These are phyloP conservation scores for Lordiphosa fenestrarum DNA, from an alignment of 2,888 invertebrate genomes.

Conservation along the genomic window DNA sequence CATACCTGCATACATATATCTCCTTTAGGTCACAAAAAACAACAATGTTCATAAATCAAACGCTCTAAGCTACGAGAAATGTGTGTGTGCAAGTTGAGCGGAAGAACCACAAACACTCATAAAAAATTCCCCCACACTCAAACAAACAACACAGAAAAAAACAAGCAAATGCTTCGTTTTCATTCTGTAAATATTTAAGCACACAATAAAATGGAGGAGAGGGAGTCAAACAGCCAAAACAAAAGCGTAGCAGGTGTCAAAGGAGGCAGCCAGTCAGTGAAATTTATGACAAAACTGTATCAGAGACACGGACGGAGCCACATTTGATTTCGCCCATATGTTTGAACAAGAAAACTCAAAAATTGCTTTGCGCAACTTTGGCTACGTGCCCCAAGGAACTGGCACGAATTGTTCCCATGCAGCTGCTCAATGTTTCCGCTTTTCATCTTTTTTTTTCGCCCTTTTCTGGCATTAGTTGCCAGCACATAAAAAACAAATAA, in stretches of 20 bases:
- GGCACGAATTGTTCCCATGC: slow-evolving; percentile 50
- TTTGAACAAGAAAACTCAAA: slow-evolving; percentile 53
- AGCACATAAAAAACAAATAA: slow-evolving; percentile 72
- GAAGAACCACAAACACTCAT: slow-evolving; percentile 23
- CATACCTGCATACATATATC: slow-evolving; percentile 4
- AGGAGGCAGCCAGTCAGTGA: slow-evolving; percentile 41
- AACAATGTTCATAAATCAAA: slow-evolving; percentile 54
- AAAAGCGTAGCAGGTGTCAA: slow-evolving; percentile 66
- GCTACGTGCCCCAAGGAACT: slow-evolving; percentile 49
- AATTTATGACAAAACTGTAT: slow-evolving; percentile 54
- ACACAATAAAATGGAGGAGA: slow-evolving; percentile 58
- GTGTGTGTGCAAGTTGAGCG: slow-evolving; percentile 3
- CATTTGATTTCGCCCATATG: slow-evolving; percentile 63
- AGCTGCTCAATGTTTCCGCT: slow-evolving; percentile 34
- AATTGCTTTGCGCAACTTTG: slow-evolving; percentile 70
- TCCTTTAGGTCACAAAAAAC: slow-evolving; percentile 15
- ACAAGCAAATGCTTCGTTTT: slow-evolving; percentile 53
- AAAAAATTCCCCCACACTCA: slow-evolving; percentile 18
- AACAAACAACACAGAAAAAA: slow-evolving; percentile 9
- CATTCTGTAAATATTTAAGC: slow-evolving; percentile 71
- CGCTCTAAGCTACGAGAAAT: slow-evolving; percentile 37
- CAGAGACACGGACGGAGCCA: slow-evolving; percentile 21
- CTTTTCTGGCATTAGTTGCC: slow-evolving; percentile 57
- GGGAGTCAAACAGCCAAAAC: slow-evolving; percentile 9
- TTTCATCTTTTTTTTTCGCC: slow-evolving; percentile 10